Percentiles rank a stretch among this genome's conserved stretches.
phyloP scores from a whole-genome alignment of 2,113 vertebrate genomes.

The Poicephalus meyeri region DNA sequence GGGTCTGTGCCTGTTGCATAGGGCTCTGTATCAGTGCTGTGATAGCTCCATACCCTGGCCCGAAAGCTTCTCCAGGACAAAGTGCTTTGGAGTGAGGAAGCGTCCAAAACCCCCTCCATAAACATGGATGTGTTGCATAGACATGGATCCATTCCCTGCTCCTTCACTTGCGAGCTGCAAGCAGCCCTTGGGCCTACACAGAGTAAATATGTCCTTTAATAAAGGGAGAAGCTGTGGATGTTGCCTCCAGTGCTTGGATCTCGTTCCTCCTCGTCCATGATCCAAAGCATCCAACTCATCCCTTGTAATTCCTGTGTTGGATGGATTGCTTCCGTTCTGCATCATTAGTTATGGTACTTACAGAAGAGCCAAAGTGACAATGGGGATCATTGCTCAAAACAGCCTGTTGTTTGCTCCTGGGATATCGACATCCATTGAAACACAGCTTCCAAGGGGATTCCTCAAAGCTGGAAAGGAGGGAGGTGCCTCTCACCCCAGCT shows the following conservation, averaged over 20 bases:
- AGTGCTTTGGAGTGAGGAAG: not conserved
- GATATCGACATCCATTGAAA: not conserved
- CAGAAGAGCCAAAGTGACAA: not conserved
- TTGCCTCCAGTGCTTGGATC: not conserved
- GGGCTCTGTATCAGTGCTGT: not conserved
- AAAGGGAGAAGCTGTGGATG: not conserved
- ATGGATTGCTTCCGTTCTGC: not conserved
- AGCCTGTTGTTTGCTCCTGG: not conserved
- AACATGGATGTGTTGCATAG: not conserved
- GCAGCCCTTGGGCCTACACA: not conserved
- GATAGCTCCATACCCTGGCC: not conserved
- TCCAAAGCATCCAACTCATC: not conserved
- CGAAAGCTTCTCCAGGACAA: not conserved
- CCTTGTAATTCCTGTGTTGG: not conserved
- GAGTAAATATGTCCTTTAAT: not conserved
- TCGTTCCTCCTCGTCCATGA: not conserved
- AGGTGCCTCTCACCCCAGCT: not conserved
- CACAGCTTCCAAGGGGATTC: rapidly evolving
- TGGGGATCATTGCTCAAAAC: not conserved
- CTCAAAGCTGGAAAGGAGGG: not conserved
- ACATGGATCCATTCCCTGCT: not conserved
- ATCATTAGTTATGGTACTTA: not conserved
- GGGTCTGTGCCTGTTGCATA: no score
- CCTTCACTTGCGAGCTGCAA: not conserved
- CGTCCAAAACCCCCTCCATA: not conserved